phyloP scores from a whole-genome alignment of 1,140 invertebrate species.

The Alviniconcha marisindica region DNA sequence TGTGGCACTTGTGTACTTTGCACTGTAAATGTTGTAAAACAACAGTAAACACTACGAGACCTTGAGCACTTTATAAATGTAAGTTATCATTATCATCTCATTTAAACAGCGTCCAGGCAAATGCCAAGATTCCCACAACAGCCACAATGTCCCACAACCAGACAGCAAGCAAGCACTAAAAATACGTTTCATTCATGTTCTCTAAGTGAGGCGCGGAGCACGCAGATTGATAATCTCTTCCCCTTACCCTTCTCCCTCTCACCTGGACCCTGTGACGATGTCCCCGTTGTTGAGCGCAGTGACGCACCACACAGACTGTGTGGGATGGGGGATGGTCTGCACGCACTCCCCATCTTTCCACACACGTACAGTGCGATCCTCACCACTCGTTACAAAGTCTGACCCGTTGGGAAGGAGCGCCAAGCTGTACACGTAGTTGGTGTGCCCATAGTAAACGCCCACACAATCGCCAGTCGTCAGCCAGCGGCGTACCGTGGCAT shows the following conservation, averaged over 20 bases:
- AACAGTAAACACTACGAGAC: no score
- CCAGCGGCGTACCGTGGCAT: conserved; percentile 91
- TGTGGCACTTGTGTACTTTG: no score
- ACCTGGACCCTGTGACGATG: conserved; percentile 90
- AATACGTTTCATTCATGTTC: not conserved
- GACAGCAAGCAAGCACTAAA: not conserved
- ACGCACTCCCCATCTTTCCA: conserved; percentile 84
- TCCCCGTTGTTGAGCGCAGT: conserved; percentile 89
- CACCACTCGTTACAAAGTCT: conserved; percentile 79
- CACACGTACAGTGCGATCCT: conserved; percentile 91
- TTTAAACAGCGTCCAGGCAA: no score
- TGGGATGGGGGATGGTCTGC: conserved; percentile 88
- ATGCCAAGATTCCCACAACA: no score
- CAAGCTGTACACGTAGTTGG: conserved; percentile 82
- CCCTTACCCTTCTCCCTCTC: conserved; percentile 53
- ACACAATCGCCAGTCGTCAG: conserved; percentile 85
- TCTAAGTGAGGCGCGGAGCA: no score
- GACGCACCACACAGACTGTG: conserved; percentile 93
- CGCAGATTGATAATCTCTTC: no score
- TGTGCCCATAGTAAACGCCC: conserved; percentile 87
- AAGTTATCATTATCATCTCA: no score
- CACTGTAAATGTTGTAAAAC: no score
- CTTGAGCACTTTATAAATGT: no score
- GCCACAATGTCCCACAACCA: no score
- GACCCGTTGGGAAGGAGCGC: conserved; percentile 80